These are phyloP conservation scores for Geophilus truncorum DNA, from an alignment of 2,888 invertebrate species.

Conservation along the genomic window DNA sequence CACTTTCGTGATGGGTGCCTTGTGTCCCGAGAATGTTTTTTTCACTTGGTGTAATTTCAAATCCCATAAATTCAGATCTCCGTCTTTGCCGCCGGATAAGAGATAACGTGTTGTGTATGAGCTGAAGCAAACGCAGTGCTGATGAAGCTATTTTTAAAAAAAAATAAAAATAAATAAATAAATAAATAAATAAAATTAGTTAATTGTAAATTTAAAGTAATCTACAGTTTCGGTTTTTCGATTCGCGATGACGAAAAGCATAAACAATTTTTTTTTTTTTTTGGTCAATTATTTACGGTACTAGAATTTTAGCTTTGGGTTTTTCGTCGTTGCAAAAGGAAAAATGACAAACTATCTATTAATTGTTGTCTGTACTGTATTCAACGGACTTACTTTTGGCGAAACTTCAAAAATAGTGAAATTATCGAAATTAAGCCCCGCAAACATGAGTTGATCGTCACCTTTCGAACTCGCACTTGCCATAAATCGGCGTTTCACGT, in stretches of 20 bases:
- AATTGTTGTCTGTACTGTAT: no score
- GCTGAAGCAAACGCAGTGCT: conserved; percentile 29
- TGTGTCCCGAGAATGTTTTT: conserved; percentile 42
- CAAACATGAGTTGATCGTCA: conserved; percentile 23
- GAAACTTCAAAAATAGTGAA: not conserved
- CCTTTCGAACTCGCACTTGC: conserved; percentile 30
- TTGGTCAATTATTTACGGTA: no score
- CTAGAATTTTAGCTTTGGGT: no score
- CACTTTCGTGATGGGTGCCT: conserved; percentile 44
- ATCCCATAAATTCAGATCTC: conserved; percentile 32
- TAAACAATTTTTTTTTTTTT: no score
- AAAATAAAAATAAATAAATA: not conserved
- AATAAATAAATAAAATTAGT: not conserved
- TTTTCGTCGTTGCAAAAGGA: no score
- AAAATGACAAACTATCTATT: no score
- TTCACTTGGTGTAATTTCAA: conserved; percentile 32
- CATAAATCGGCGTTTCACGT: conserved; percentile 32
- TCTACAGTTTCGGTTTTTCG: no score
- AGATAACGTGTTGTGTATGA: conserved; percentile 19
- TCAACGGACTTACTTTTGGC: not conserved
- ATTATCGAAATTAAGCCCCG: not conserved
- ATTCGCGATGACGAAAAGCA: no score
- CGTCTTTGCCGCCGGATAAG: conserved; percentile 25
- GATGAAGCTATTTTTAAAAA: conserved; percentile 30
- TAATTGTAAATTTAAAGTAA: no score